Conservation (phyloP, 2,888 invertebrate species). For the Caradrina kadenii region DNA sequence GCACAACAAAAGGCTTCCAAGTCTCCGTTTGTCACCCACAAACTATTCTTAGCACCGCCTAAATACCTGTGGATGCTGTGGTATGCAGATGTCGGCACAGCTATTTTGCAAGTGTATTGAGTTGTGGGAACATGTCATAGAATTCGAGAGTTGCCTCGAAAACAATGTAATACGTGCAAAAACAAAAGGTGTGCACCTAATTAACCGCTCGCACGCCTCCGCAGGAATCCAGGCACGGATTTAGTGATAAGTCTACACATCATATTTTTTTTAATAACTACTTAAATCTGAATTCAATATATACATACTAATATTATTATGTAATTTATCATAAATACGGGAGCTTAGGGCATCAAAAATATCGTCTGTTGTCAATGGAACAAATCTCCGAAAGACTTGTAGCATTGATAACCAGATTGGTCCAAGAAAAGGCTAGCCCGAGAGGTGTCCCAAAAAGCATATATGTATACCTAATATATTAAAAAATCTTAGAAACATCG, state of each 20-base stretch:
- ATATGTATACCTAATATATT: no score
- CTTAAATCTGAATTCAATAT: no score
- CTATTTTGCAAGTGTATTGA: constrained; percentile 82
- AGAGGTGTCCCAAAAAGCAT: no score
- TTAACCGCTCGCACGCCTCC: constrained; percentile 80
- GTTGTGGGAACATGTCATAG: constrained; percentile 84
- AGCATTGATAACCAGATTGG: no score
- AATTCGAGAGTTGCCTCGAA: constrained; percentile 79
- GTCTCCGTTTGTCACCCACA: constrained; percentile 56
- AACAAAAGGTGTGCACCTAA: constrained; percentile 85
- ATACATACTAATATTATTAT: no score
- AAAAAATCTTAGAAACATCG: background rate
- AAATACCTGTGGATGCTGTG: constrained; percentile 67
- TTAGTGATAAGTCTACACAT: constrained; percentile 25
- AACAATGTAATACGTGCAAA: constrained; percentile 82
- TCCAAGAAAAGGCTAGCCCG: no score
- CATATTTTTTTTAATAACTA: background rate
- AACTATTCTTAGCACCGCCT: constrained; percentile 67
- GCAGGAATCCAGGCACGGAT: constrained; percentile 60
- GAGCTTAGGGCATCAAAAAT: no score
- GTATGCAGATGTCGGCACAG: constrained; percentile 77
- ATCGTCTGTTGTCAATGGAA: no score
- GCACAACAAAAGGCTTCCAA: constrained; percentile 56
- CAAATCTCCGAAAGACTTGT: no score
- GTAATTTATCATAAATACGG: no score